Base-by-base conservation (phyloP, 2,797 vertebrate genomes). In the Poecilia gillii region DNA sequence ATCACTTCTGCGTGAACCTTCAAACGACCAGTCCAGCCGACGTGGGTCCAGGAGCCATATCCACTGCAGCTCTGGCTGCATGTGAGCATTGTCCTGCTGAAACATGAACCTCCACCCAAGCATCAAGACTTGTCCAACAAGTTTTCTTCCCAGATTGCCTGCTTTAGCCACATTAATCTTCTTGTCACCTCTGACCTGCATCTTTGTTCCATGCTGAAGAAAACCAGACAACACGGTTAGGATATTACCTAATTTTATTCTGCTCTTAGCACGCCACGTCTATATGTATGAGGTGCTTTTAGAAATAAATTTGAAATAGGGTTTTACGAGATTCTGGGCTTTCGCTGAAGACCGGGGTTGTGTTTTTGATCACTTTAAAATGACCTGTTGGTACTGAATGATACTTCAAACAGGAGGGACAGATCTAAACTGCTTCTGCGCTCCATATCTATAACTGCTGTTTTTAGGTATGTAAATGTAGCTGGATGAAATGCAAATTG, bases 391-490 rank as follows among this genome's bases (percentile, higher is more conserved):
- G 12, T 36, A 36, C 6, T 64, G 62, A 64, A 36, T 68, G 23
- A 43, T 25, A n/a, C 20, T 41, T 39, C 5, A 70, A 45, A 71
- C 12, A 45, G 25, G 25, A 45, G 41, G 25, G 13, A 71, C 68
- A 71, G 25, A 68, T 41, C 36, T 41, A 14, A 43, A n/a, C 4
- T n/a, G 68, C 6, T 28, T 70, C 66, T n/a, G n/a, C 39, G 3
- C 66, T 43, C 11, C 3, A n/a, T n/a, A 70, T 64, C 16, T 62
- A 18, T 12, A 25, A 11, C 20, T n/a, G 68, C 41, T 45, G 25
- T 71, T 45, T 45, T 14, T n/a, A n/a, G 39, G 3, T 74, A 74
- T 78, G 62, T 78, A 47, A 76, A 12, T 74, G 11, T 74, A 81
- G 62, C 70, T 36, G 23, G 23, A 73, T 53, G 6, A 72, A 12